Conservation (phyloP, 2,888 invertebrate species). For the Platycnemis pennipes region DNA sequence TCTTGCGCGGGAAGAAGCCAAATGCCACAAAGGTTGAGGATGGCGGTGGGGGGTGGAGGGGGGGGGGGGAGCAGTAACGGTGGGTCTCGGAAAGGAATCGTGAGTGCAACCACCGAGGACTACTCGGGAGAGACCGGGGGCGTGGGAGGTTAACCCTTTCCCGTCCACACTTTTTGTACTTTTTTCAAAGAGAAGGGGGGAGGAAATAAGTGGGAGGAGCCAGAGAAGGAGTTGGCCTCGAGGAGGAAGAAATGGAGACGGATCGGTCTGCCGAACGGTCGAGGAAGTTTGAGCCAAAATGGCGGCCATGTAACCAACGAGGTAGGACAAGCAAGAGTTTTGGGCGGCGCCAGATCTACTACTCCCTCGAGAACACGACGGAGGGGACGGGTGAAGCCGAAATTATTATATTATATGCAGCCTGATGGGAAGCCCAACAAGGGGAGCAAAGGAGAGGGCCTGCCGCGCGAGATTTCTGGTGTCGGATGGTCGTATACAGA, state of each 20-base stretch:
- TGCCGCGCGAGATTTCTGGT: not conserved
- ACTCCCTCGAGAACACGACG: too few relatives aligned
- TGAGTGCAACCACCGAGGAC: not conserved
- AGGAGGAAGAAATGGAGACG: not conserved
- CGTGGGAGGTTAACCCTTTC: slow-evolving; percentile 22
- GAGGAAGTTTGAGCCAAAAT: slow-evolving; percentile 19
- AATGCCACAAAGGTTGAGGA: not conserved
- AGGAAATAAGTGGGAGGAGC: slow-evolving; percentile 20
- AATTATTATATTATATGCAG: not conserved
- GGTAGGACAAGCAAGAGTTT: not conserved
- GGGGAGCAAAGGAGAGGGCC: not conserved
- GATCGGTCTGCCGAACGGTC: not conserved
- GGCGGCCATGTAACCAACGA: slow-evolving; percentile 7
- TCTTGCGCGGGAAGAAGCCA: not conserved
- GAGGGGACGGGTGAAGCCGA: not conserved
- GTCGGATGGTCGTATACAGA: not conserved
- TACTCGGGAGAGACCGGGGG: not conserved
- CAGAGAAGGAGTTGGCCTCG: not conserved
- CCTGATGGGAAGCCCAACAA: not conserved
- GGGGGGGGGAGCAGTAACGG: not conserved
- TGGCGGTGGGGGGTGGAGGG: not conserved
- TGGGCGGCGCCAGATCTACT: too few relatives aligned
- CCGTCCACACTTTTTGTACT: not conserved
- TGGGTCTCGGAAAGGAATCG: not conserved
- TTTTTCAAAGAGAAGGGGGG: not conserved